Conservation (phyloP, 2,888 invertebrate genomes). For the Pyrochroa serraticornis region DNA sequence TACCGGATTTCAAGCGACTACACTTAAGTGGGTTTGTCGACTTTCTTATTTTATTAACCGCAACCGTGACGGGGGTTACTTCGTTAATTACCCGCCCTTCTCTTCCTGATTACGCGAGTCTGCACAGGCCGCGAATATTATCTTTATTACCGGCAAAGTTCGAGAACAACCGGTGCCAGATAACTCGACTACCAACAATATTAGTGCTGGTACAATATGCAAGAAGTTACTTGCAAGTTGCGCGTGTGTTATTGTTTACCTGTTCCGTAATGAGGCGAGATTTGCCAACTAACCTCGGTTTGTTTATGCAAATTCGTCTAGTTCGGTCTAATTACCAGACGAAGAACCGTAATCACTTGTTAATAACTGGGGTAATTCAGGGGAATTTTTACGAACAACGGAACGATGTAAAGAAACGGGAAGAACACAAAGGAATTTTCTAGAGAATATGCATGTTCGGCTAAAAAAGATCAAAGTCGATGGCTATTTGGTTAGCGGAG, state of each 20-base stretch:
- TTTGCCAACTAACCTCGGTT: constrained; percentile 15
- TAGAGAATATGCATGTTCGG: constrained; percentile 11
- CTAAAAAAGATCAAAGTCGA: constrained; percentile 30
- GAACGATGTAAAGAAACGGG: background rate
- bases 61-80: background rate
- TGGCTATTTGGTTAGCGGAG: constrained; percentile 19
- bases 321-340: constrained; percentile 12
- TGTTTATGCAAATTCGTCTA: constrained; percentile 18
- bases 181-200: constrained; percentile 22
- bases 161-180: constrained; percentile 24
- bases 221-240: constrained; percentile 22
- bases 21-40: background rate
- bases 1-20: background rate
- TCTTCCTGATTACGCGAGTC: constrained; percentile 10
- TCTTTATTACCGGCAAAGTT: constrained; percentile 21
- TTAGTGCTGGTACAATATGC: constrained; percentile 24
- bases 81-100: constrained; percentile 8
- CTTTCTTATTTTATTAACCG: background rate
- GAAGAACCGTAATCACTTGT: constrained; percentile 8
- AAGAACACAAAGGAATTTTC: background rate
- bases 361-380: constrained; percentile 2
- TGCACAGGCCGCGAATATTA: constrained; percentile 11
- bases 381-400: constrained; percentile 6
- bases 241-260: constrained; percentile 24
- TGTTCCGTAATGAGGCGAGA: constrained; percentile 20